phyloP scores from a whole-genome alignment of 2,888 invertebrate species.

The Prosapia bicincta region DNA sequence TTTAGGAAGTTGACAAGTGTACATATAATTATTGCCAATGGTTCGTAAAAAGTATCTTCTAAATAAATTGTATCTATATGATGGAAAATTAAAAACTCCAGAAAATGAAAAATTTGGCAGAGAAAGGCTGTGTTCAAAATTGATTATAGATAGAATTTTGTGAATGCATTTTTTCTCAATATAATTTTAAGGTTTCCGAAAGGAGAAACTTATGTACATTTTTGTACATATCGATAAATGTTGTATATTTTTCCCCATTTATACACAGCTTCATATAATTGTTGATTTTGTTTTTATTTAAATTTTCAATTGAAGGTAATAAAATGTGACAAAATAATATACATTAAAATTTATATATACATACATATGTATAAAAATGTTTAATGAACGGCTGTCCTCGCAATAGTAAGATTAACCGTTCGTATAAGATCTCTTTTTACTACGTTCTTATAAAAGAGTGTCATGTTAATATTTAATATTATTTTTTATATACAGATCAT shows the following conservation, averaged over 20 bases:
- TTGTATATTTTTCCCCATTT: background rate
- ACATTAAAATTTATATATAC: background rate
- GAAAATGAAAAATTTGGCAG: background rate
- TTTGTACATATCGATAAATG: background rate
- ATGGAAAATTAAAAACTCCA: background rate
- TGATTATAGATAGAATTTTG: slow-evolving; percentile 2
- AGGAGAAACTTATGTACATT: background rate
- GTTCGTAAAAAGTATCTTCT: background rate
- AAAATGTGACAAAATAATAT: background rate
- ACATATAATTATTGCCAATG: background rate
- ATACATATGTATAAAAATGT: background rate
- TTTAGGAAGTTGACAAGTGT: slow-evolving; percentile 3
- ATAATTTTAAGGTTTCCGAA: background rate
- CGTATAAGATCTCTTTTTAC: background rate
- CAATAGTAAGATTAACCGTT: background rate
- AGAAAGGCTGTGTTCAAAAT: slow-evolving; percentile 2
- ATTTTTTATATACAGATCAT: background rate
- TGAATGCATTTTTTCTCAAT: background rate
- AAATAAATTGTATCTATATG: background rate
- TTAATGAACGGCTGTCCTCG: background rate
- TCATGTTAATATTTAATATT: slow-evolving; percentile 2
- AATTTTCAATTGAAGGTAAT: background rate
- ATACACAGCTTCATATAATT: background rate
- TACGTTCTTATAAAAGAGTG: background rate
- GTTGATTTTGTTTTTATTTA: background rate